Conservation (phyloP, 2,113 vertebrate species). For the Falco punctatus region DNA sequence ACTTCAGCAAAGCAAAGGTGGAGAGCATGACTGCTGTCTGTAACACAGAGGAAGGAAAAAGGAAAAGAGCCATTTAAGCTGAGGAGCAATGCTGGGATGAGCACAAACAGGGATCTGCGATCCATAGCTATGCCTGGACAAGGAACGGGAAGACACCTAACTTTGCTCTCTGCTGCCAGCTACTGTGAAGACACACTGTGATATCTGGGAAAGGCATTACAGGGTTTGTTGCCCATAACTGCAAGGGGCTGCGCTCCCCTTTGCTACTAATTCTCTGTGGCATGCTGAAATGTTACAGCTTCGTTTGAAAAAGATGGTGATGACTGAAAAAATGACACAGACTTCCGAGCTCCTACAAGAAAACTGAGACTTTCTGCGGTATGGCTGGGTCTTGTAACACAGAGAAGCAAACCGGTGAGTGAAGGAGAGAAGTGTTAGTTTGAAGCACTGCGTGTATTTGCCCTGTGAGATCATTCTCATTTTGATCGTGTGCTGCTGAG, state of each 20-base stretch:
- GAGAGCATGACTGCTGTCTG: not conserved
- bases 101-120: not conserved
- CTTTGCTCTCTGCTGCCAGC: not conserved
- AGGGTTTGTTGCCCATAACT: not conserved
- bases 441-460: not conserved
- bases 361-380: not conserved
- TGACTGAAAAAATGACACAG: not conserved
- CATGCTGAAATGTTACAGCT: not conserved
- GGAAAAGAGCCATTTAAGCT: not conserved
- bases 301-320: not conserved
- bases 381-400: accelerated
- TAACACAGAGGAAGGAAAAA: not conserved
- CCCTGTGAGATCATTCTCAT: not conserved
- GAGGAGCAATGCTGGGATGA: not conserved
- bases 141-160: not conserved
- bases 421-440: not conserved
- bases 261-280: not conserved
- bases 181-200: not conserved
- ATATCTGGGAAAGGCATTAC: not conserved
- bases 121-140: not conserved
- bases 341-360: not conserved
- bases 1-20: not conserved
- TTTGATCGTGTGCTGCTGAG: not conserved
- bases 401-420: not conserved
- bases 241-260: not conserved